These are phyloP conservation scores for Equus przewalskii DNA, from an alignment of 2,113 vertebrate genomes.

Conservation along the genomic window DNA sequence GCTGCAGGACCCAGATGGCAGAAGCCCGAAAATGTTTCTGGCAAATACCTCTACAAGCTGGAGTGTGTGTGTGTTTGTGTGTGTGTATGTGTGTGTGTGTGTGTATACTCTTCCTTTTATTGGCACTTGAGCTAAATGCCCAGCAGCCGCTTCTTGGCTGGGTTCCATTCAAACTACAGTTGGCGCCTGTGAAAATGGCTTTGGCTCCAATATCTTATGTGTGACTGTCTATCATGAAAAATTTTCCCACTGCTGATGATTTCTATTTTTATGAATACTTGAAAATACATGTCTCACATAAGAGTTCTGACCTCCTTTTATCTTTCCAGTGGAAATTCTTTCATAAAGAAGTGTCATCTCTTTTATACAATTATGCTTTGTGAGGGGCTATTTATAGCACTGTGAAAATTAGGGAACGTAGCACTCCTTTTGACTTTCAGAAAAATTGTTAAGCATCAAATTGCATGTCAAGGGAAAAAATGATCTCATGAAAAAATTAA, in stretches of 20 bases:
- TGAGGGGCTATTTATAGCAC: constrained; percentile 81
- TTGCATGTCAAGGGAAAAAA: constrained; percentile 75
- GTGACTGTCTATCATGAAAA: constrained; percentile 78
- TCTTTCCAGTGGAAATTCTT: constrained; percentile 80
- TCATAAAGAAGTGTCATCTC: constrained; percentile 78
- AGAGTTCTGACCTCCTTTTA: constrained; percentile 83
- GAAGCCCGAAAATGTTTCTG: constrained; percentile 76
- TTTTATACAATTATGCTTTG: constrained; percentile 82
- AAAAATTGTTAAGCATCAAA: constrained; percentile 82
- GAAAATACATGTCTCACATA: constrained; percentile 78
- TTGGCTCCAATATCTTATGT: constrained; percentile 74
- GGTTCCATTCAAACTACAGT: constrained; percentile 80
- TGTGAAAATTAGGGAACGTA: constrained; percentile 74
- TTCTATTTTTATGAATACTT: constrained; percentile 84
- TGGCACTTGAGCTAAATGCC: constrained; percentile 78
- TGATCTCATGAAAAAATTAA: constrained; percentile 80
- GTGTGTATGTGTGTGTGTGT: constrained; percentile 5
- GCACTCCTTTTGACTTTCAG: constrained; percentile 80
- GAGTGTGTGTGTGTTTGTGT: not conserved
- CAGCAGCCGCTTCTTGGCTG: constrained; percentile 79
- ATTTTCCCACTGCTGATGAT: constrained; percentile 73
- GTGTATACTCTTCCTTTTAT: constrained; percentile 42
- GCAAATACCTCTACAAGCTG: constrained; percentile 70
- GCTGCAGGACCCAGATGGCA: constrained; percentile 79
- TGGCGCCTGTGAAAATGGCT: constrained; percentile 77